Conservation (phyloP, 2,797 vertebrate genomes). For the Acrossocheilus fasciatus region DNA sequence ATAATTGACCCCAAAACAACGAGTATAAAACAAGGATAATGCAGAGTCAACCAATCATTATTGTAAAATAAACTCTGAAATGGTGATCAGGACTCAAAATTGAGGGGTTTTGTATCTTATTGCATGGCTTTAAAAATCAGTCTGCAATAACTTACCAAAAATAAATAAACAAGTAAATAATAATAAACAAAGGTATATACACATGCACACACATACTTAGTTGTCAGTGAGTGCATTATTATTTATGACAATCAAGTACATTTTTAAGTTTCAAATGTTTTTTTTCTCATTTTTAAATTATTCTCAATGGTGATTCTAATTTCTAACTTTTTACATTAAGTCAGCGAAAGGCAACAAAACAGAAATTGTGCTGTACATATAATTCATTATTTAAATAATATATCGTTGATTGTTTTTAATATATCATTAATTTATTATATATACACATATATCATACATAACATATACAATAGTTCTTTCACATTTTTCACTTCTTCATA, state of each 20-base stretch:
- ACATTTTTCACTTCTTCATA: neutral
- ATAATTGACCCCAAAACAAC: neutral
- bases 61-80: neutral
- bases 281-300: too few relatives aligned
- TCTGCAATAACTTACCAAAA: neutral
- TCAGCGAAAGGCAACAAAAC: too few relatives aligned
- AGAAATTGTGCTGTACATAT: too few relatives aligned
- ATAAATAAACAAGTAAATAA: neutral
- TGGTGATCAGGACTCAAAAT: neutral
- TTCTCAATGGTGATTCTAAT: too few relatives aligned
- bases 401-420: too few relatives aligned
- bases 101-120: neutral
- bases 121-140: neutral
- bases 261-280: neutral
- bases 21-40: neutral
- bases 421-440: too few relatives aligned
- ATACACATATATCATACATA: too few relatives aligned
- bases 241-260: neutral
- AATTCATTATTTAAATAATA: too few relatives aligned
- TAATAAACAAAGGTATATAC: neutral
- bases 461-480: neutral
- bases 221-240: neutral
- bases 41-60: neutral
- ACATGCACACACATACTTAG: neutral
- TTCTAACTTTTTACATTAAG: too few relatives aligned